Evolutionary conservation across 2,797 vertebrate species (phyloP).

Genomic region (Thamnophis elegans): DNA sequence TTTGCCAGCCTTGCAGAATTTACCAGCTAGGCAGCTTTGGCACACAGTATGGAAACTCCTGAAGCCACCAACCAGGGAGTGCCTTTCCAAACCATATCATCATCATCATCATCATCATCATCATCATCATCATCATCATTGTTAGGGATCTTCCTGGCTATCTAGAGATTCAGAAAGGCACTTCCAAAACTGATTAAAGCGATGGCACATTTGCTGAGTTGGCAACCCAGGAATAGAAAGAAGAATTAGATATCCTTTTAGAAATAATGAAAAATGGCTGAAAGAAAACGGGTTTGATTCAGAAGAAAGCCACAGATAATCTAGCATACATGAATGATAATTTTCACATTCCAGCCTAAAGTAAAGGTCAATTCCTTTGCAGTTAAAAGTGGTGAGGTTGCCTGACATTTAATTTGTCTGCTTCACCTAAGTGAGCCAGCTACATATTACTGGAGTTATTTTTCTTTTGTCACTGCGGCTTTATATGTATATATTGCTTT

Average conservation of each 20-base stretch:
- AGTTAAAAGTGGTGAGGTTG: constrained; percentile 1
- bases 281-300: neutral
- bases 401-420: neutral
- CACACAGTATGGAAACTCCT: neutral
- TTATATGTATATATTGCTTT: neutral
- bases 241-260: neutral
- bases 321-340: neutral
- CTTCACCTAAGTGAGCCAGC: neutral
- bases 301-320: neutral
- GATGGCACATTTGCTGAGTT: neutral
- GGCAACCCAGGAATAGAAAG: neutral
- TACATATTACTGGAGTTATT: neutral
- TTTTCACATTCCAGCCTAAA: neutral
- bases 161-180: neutral
- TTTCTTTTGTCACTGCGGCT: neutral
- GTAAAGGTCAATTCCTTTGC: constrained; percentile 18
- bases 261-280: constrained; percentile 10
- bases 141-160: neutral
- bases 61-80: neutral
- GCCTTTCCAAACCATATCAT: neutral
- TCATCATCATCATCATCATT: neutral
- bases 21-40: neutral
- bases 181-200: neutral
- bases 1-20: neutral
- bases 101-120: neutral